Percentiles rank a stretch among this genome's conserved stretches.
Evolutionary conservation across 2,797 vertebrate species (phyloP).

Genomic region (Borostomias antarcticus): DNA sequence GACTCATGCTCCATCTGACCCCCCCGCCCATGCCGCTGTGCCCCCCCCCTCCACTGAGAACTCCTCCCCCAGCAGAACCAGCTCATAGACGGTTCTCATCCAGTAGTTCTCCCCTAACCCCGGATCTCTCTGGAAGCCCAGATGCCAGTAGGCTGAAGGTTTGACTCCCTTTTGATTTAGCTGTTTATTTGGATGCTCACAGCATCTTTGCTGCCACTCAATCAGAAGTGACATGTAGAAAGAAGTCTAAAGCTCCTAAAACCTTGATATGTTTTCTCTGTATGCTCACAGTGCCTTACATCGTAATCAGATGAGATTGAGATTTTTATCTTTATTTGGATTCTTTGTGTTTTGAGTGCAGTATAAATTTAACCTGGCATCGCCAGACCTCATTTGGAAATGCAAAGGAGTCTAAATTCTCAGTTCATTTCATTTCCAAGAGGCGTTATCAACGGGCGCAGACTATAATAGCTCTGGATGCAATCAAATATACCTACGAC

Average conservation of each 20-base stretch:
- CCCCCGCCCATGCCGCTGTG: background rate
- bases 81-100: background rate
- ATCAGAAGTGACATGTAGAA: slow-evolving; percentile 3
- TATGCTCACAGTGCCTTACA: slow-evolving; percentile 44
- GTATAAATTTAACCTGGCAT: too few relatives aligned
- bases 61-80: background rate
- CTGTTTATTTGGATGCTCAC: background rate
- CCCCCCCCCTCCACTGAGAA: background rate
- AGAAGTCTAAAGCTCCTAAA: background rate
- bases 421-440: too few relatives aligned
- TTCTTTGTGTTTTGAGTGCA: background rate
- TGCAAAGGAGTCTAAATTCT: too few relatives aligned
- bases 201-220: background rate
- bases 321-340: slow-evolving; percentile 13
- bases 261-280: background rate
- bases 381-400: too few relatives aligned
- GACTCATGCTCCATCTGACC: background rate
- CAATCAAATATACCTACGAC: too few relatives aligned
- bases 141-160: background rate
- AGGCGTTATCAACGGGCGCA: too few relatives aligned
- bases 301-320: slow-evolving; percentile 19
- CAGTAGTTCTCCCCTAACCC: background rate
- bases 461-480: too few relatives aligned
- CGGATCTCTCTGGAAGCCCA: too few relatives aligned
- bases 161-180: background rate